phyloP scores from a whole-genome alignment of 2,888 invertebrate species.

The Yponomeuta sedellus region DNA sequence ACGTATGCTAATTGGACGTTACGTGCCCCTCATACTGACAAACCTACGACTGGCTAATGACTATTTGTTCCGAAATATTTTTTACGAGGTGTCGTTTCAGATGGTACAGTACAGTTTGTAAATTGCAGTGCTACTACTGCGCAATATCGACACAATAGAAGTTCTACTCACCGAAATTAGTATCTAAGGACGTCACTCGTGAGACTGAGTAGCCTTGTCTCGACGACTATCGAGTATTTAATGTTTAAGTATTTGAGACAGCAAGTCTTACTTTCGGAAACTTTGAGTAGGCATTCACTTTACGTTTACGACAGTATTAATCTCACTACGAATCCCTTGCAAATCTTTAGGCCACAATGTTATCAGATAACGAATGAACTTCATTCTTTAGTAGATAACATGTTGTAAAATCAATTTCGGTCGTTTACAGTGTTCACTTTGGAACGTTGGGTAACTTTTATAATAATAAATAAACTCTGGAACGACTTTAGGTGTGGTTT shows the following conservation, averaged over 20 bases:
- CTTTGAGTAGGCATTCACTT: background rate
- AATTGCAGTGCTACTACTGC: background rate
- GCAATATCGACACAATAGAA: background rate
- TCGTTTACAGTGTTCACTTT: background rate
- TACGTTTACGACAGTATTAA: background rate
- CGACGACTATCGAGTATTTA: too few relatives aligned
- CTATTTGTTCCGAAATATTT: conserved; percentile 6
- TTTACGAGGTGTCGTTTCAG: background rate
- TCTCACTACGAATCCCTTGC: background rate
- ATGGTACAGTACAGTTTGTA: background rate
- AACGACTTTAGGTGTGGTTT: too few relatives aligned
- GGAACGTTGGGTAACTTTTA: too few relatives aligned
- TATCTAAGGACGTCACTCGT: too few relatives aligned
- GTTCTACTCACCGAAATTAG: background rate
- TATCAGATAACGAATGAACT: background rate
- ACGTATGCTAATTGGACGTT: conserved; percentile 47
- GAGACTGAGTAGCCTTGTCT: too few relatives aligned
- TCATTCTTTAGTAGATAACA: background rate
- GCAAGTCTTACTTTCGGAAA: too few relatives aligned
- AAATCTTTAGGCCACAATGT: background rate
- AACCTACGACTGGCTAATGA: conserved; percentile 4
- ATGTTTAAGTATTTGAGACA: too few relatives aligned
- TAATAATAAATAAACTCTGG: too few relatives aligned
- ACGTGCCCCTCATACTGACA: conserved; percentile 41
- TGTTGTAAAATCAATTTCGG: background rate